Evolutionary conservation across 2,797 vertebrate genomes (phyloP).

Genomic region (Esox masquinongy): DNA sequence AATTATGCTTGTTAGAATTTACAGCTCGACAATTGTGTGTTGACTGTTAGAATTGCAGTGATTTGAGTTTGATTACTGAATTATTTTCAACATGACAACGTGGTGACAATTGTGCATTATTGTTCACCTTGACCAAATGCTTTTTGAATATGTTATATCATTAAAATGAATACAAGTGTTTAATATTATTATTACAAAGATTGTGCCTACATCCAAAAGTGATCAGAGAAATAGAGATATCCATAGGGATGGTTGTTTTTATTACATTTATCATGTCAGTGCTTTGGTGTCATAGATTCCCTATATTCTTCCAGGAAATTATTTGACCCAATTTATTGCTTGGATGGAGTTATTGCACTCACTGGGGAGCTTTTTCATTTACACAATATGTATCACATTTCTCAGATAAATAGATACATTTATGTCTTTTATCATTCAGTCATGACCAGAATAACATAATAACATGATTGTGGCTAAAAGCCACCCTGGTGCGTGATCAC

Average conservation of each 20-base stretch:
- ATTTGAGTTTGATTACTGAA: too few species aligned
- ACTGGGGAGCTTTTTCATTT: not conserved
- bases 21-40: too few species aligned
- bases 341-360: not conserved
- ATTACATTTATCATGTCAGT: not conserved
- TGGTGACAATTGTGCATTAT: too few species aligned
- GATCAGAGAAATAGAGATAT: not conserved
- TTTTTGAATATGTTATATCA: not conserved
- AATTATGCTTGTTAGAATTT: too few species aligned
- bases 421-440: not conserved
- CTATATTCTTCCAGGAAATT: conserved; percentile 3
- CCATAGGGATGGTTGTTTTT: not conserved
- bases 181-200: not conserved
- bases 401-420: not conserved
- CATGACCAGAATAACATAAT: not conserved
- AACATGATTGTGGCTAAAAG: not conserved
- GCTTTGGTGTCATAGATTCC: conserved; percentile 6
- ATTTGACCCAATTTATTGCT: conserved; percentile 14
- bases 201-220: not conserved
- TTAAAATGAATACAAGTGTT: not conserved
- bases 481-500: not conserved
- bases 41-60: too few species aligned
- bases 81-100: too few species aligned
- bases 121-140: too few species aligned
- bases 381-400: not conserved